Base-by-base conservation (phyloP, 1,140 invertebrate species). In the Diplogasteroides magnus region DNA sequence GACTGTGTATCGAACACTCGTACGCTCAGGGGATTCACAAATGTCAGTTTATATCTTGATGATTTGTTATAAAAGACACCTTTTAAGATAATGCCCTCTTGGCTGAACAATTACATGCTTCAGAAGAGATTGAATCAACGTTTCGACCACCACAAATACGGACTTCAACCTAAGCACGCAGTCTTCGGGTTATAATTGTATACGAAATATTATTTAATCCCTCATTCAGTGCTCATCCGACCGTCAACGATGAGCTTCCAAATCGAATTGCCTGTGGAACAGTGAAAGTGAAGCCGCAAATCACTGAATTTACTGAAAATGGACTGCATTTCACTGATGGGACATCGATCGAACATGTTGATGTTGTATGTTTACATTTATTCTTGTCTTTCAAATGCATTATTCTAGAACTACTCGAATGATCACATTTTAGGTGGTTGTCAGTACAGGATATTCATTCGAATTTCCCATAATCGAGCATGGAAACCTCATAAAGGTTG, bases 231-330 rank as follows among this genome's bases (percentile, higher is more conserved):
- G 77, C 77, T 2, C 86, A 88, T 77, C 83, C 85, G 2, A 87
- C 85, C 32, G 85, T 87, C 29, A 87, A 87, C 72, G 87, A 87
- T 74, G 86, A 87, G 57, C 75, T 88, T 19, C 85, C 86, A 3
- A 85, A 86, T 71, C 82, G 86, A n/a, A 84, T 87, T 14, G 79
- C 86, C 63, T 84, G 76, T 29, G 86, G 86, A 6, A 81, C 83
- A 2, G 77, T 87, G 26, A 73, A 77, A 11, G 76, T 86, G 11
- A 85, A 85, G 70, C 77, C 80, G 66, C 78, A 83, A 67, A 80
- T 85, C 31, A 68, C 77, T 31, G 57, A 77, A 23, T 85, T 86
- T 63, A 84, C 81, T 1, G 81, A 81, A 61, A 77, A 80, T 62
- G 84, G 84, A 11, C 69, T 85, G 1, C 64, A 86, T n/a, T 86